Evolutionary conservation across 2,113 vertebrate genomes (phyloP).

Genomic region (Columbina picui): DNA sequence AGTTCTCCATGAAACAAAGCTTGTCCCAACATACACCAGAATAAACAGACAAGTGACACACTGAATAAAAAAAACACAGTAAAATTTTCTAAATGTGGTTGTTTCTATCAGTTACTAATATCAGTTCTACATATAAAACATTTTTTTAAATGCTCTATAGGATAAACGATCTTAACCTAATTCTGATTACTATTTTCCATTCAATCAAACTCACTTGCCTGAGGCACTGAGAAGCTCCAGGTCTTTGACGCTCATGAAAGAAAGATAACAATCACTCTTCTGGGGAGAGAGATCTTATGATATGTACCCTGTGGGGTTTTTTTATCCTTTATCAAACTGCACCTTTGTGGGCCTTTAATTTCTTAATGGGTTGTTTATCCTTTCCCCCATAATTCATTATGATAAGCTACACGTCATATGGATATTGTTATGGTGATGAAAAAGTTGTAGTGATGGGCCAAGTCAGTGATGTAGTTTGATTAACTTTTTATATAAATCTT

Average conservation of each 20-base stretch:
- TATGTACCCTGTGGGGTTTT: constrained; percentile 45
- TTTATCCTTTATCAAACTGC: constrained; percentile 67
- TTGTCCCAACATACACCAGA: not conserved
- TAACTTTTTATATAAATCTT: constrained; percentile 49
- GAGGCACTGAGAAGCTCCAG: constrained; percentile 74
- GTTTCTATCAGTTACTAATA: constrained; percentile 46
- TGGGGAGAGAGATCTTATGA: constrained; percentile 71
- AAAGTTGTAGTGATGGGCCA: constrained; percentile 6
- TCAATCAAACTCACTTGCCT: constrained; percentile 75
- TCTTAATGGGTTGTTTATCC: constrained; percentile 66
- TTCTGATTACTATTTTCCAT: constrained; percentile 75
- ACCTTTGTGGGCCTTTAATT: constrained; percentile 69
- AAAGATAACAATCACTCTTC: constrained; percentile 72
- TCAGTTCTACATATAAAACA: constrained; percentile 34
- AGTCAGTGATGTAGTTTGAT: constrained; percentile 49
- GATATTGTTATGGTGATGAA: constrained; percentile 19
- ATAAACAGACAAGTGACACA: not conserved
- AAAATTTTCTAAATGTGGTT: not conserved
- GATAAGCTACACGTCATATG: constrained; percentile 22
- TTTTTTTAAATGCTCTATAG: constrained; percentile 34
- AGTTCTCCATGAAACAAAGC: not conserved
- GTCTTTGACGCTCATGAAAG: constrained; percentile 76
- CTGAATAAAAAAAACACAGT: not conserved
- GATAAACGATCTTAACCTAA: constrained; percentile 74
- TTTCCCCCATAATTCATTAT: constrained; percentile 47